phyloP scores from a whole-genome alignment of 2,888 invertebrate genomes.

The Lottia scabra region DNA sequence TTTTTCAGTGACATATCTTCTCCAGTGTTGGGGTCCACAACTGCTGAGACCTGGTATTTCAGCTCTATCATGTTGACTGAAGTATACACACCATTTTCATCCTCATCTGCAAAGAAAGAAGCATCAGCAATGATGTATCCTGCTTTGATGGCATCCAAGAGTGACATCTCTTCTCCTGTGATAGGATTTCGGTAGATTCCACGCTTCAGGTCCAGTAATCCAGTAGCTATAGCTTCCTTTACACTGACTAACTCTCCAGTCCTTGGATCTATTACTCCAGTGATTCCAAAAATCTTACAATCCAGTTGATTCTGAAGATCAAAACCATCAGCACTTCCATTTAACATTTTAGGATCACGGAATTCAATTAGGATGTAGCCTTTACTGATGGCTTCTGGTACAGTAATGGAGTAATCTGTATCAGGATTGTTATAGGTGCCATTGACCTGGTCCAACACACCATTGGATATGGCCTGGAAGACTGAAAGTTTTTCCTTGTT shows the following conservation, averaged over 20 bases:
- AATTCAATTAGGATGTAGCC: constrained; percentile 62
- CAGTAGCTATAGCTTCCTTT: constrained; percentile 80
- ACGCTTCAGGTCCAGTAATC: constrained; percentile 81
- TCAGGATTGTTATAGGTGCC: constrained; percentile 60
- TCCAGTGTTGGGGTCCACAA: constrained; percentile 53
- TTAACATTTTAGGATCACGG: constrained; percentile 42
- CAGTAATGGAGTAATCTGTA: constrained; percentile 58
- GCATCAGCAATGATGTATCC: constrained; percentile 74
- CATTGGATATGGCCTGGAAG: constrained; percentile 59
- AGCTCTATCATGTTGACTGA: constrained; percentile 54
- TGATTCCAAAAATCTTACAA: constrained; percentile 42
- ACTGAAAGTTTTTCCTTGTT: constrained; percentile 57
- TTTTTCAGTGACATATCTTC: constrained; percentile 52
- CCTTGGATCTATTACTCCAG: constrained; percentile 58
- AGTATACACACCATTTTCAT: constrained; percentile 48
- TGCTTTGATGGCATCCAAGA: constrained; percentile 80
- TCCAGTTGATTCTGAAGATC: neutral
- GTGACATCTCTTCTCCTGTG: constrained; percentile 70
- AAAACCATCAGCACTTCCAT: constrained; percentile 28
- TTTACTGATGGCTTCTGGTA: constrained; percentile 64
- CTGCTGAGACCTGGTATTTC: constrained; percentile 46
- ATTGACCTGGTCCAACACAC: constrained; percentile 58
- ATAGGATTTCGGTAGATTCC: constrained; percentile 74
- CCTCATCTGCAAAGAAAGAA: constrained; percentile 31
- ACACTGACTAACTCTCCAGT: constrained; percentile 74